Evolutionary conservation across 1,140 invertebrate species (phyloP).

Genomic region (Drosophila sulfurigaster): DNA sequence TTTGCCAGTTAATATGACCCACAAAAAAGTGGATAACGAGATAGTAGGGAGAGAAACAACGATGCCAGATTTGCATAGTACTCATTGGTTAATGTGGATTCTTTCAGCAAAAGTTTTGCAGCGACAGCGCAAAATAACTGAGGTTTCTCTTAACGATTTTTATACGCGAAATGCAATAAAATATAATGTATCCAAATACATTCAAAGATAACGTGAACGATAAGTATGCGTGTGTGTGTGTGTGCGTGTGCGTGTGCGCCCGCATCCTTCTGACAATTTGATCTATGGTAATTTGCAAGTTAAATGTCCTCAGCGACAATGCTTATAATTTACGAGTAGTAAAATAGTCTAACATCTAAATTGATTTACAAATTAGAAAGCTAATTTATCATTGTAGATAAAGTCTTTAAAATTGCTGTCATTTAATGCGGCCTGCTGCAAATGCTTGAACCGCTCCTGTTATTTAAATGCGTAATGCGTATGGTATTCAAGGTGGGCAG

Average conservation of each 20-base stretch:
- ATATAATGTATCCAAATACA: constrained; percentile 59
- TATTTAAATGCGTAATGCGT: constrained; percentile 14
- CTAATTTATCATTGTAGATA: constrained; percentile 5
- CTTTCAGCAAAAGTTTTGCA: constrained; percentile 63
- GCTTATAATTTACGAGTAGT: constrained; percentile 56
- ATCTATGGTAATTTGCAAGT: constrained; percentile 67
- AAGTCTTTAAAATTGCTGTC: background rate
- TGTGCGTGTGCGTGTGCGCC: constrained; percentile 11
- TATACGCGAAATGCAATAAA: constrained; percentile 61
- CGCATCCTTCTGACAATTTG: constrained; percentile 47
- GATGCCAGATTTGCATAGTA: constrained; percentile 54
- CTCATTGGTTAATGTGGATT: constrained; percentile 66
- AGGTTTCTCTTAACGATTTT: constrained; percentile 34
- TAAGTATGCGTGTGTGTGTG: constrained; percentile 5
- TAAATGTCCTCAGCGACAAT: constrained; percentile 65
- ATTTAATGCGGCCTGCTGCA: background rate
- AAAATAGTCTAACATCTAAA: background rate
- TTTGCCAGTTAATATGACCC: constrained; percentile 49
- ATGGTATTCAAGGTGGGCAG: constrained; percentile 4
- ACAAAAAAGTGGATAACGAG: constrained; percentile 11
- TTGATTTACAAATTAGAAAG: background rate
- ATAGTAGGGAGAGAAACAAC: background rate
- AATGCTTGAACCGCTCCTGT: constrained; percentile 25
- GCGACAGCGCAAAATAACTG: constrained; percentile 61
- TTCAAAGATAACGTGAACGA: constrained; percentile 25